Conservation (phyloP, 2,113 vertebrate genomes). For the Podilymbus podiceps region DNA sequence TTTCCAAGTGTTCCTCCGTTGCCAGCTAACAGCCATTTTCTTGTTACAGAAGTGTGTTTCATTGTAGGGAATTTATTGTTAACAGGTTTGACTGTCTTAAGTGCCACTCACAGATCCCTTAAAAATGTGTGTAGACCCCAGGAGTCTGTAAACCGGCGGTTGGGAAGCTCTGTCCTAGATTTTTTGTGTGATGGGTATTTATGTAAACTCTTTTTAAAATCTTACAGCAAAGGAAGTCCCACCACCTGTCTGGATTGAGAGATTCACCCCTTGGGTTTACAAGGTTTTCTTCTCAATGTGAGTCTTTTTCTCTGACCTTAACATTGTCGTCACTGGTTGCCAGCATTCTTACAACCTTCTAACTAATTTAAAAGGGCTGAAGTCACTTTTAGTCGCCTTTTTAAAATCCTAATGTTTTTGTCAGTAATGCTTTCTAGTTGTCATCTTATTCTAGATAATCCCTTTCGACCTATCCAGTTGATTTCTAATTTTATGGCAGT, state of each 20-base stretch:
- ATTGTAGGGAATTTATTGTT: background rate
- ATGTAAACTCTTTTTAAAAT: background rate
- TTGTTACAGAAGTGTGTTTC: background rate
- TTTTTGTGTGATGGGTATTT: background rate
- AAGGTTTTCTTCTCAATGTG: background rate
- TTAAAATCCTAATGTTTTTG: background rate
- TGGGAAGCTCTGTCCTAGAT: background rate
- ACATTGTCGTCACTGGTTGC: background rate
- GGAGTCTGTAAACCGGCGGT: background rate
- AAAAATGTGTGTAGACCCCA: background rate
- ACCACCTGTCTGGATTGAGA: background rate
- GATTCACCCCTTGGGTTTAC: background rate
- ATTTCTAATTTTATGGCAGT: background rate
- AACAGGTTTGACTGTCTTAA: background rate
- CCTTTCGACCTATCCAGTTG: background rate
- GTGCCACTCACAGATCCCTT: background rate
- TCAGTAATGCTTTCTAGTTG: background rate
- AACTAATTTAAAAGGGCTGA: fast-evolving
- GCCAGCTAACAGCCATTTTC: background rate
- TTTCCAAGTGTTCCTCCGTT: background rate
- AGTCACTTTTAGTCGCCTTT: background rate
- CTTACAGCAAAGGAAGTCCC: background rate
- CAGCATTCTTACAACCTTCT: background rate
- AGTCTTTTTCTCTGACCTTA: background rate
- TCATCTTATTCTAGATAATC: background rate